A percentile compares a stretch with the other conserved stretches of the same genome.
Conservation (phyloP, 2,113 vertebrate genomes). For the Potamarius usumacintae region DNA sequence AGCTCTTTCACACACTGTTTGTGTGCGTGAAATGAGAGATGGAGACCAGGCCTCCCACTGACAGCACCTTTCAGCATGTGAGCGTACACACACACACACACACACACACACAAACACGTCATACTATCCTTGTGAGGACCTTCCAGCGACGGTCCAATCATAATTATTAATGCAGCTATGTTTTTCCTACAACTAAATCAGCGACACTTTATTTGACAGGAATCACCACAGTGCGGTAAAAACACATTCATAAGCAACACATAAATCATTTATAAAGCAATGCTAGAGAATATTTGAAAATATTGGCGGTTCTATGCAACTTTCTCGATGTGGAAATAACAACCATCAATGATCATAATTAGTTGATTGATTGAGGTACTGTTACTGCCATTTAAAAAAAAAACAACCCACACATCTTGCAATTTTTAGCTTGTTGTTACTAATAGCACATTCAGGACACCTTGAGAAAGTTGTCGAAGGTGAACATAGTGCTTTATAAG, state of each 20-base stretch:
- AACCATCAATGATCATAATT: neutral
- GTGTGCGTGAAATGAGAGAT: conserved; percentile 37
- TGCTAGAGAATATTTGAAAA: neutral
- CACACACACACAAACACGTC: neutral
- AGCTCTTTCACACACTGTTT: conserved; percentile 32
- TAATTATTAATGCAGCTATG: conserved; percentile 4
- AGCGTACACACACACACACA: neutral
- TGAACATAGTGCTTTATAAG: neutral
- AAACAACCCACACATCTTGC: neutral
- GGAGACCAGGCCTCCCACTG: conserved; percentile 31
- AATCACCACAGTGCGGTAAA: neutral
- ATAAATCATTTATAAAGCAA: too few species aligned
- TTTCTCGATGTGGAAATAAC: neutral
- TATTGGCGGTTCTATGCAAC: neutral
- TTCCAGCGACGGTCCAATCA: neutral
- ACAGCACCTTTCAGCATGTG: conserved; percentile 35
- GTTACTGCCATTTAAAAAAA: neutral
- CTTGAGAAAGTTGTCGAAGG: neutral
- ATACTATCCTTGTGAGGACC: neutral
- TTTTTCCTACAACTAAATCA: neutral
- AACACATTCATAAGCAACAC: neutral
- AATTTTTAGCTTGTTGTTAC: neutral
- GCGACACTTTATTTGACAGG: too few species aligned
- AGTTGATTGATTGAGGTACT: neutral
- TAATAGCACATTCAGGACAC: conserved; percentile 1